phyloP scores from a whole-genome alignment of 2,797 vertebrate genomes.

The Leuciscus waleckii region DNA sequence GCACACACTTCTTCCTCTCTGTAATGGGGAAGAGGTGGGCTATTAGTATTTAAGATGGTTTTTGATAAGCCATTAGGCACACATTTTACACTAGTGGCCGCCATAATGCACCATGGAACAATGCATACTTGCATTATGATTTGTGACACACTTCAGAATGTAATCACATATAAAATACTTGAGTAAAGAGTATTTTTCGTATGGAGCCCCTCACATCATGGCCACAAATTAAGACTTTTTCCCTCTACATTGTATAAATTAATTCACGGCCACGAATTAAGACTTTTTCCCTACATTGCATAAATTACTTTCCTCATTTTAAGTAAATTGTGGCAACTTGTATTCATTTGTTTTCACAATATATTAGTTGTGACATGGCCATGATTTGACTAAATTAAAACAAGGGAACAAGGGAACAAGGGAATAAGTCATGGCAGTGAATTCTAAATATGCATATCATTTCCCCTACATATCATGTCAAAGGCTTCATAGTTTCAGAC shows the following conservation, averaged over 20 bases:
- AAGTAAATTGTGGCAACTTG: background rate
- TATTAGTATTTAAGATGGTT: background rate
- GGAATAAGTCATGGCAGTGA: background rate
- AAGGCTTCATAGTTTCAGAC: background rate
- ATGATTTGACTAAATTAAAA: background rate
- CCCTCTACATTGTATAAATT: background rate
- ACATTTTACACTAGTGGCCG: background rate
- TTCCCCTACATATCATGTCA: background rate
- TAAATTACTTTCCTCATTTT: background rate
- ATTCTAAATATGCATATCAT: background rate
- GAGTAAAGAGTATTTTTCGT: background rate
- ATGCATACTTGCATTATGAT: background rate
- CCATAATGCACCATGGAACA: background rate
- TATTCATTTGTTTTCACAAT: background rate
- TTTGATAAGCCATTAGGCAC: background rate
- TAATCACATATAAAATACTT: background rate
- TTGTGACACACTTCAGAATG: background rate
- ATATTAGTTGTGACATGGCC: background rate
- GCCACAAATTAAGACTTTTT: background rate
- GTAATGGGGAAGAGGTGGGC: background rate
- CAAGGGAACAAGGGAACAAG: background rate
- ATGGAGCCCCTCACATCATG: background rate
- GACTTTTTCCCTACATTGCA: background rate
- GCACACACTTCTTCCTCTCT: slow-evolving; percentile 83
- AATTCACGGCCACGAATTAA: background rate